phyloP scores from a whole-genome alignment of 2,797 vertebrate species.

The Diglossa cyanea region DNA sequence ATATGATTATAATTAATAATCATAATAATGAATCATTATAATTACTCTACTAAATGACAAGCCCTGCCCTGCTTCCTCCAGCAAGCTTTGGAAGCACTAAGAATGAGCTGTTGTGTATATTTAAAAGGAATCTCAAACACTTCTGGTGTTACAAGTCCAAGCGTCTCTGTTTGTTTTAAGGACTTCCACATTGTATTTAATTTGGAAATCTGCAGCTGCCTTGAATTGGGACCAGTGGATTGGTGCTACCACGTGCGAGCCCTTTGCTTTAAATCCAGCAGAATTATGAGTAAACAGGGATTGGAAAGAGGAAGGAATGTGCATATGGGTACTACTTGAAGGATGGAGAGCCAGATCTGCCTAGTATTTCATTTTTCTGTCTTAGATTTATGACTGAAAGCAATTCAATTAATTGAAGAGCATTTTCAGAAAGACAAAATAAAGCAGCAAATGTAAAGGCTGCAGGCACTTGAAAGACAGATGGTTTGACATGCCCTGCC shows the following conservation, averaged over 20 bases:
- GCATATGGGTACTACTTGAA: background rate
- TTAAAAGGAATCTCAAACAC: slow-evolving; percentile 9
- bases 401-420: background rate
- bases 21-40: slow-evolving; percentile 64
- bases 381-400: background rate
- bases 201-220: slow-evolving; percentile 30
- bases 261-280: background rate
- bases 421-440: background rate
- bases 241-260: background rate
- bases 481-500: background rate
- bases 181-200: background rate
- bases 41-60: slow-evolving; percentile 50
- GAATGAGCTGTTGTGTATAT: slow-evolving; percentile 17
- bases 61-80: slow-evolving; percentile 32
- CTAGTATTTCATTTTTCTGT: background rate
- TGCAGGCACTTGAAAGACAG: background rate
- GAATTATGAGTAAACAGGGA: background rate
- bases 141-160: background rate
- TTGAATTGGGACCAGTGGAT: background rate
- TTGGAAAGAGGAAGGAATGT: slow-evolving; percentile 16
- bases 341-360: background rate
- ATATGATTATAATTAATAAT: slow-evolving; percentile 63
- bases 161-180: background rate
- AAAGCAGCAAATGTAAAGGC: background rate
- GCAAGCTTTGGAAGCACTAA: background rate